Evolutionary conservation across 2,888 invertebrate genomes (phyloP).

Genomic region (Ennomos fuscantarius): DNA sequence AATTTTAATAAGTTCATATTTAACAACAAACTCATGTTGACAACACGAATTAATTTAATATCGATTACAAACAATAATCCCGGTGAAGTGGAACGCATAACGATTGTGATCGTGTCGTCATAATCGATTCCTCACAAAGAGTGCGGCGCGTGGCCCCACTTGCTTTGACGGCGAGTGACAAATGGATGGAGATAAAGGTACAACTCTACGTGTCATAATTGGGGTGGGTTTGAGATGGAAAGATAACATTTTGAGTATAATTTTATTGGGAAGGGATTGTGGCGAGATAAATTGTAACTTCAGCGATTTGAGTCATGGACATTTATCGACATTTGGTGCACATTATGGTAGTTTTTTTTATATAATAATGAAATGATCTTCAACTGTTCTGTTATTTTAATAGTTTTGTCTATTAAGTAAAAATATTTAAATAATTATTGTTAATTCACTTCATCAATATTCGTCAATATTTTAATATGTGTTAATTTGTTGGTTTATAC

Average conservation of each 20-base stretch:
- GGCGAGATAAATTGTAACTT: background rate
- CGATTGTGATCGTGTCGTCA: constrained; percentile 37
- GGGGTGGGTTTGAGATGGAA: constrained; percentile 31
- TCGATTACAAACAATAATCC: constrained; percentile 37
- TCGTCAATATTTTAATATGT: no score
- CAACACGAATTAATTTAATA: constrained; percentile 11
- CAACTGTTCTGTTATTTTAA: no score
- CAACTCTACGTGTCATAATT: constrained; percentile 31
- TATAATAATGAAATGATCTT: no score
- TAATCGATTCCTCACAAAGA: constrained; percentile 37
- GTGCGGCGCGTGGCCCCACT: constrained; percentile 44
- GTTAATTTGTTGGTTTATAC: no score
- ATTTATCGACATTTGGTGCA: no score
- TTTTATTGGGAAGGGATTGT: constrained; percentile 13
- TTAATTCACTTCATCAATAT: no score
- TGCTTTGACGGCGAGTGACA: constrained; percentile 68
- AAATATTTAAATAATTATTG: no score
- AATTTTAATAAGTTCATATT: no score
- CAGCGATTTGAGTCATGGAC: no score
- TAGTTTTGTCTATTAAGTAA: no score
- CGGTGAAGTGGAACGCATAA: constrained; percentile 31
- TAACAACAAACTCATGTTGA: no score
- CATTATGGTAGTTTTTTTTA: no score
- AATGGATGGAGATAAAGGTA: constrained; percentile 54
- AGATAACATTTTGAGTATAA: constrained; percentile 34